These are phyloP conservation scores for Noctua janthe DNA, from an alignment of 2,888 invertebrate genomes.

Conservation along the genomic window DNA sequence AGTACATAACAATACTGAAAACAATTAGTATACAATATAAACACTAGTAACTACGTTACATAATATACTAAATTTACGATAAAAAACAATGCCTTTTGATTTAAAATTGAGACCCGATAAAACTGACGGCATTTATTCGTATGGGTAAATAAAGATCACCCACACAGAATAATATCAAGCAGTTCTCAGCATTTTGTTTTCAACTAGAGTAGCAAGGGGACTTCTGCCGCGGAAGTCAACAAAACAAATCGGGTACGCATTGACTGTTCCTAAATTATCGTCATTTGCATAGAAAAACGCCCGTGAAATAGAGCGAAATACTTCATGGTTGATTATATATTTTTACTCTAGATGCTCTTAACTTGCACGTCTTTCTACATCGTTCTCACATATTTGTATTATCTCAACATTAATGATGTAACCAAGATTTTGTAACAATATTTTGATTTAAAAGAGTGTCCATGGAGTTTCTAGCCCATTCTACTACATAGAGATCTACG, in stretches of 20 bases:
- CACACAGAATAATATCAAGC: background rate
- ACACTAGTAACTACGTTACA: constrained; percentile 24
- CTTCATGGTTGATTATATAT: background rate
- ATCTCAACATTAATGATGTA: background rate
- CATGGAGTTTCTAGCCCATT: background rate
- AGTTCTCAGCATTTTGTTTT: constrained; percentile 13
- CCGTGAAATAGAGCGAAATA: background rate
- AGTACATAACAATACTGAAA: constrained; percentile 62
- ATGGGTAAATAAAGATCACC: background rate
- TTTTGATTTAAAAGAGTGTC: background rate
- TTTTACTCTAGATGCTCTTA: background rate
- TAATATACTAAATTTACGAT: background rate
- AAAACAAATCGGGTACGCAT: background rate
- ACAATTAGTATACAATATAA: constrained; percentile 30
- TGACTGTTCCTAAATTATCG: background rate
- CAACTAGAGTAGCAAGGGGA: background rate
- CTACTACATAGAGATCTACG: background rate
- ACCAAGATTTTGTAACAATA: background rate
- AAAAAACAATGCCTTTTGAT: background rate
- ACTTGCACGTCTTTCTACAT: background rate
- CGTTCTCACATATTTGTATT: background rate
- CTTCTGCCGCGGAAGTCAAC: background rate
- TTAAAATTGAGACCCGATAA: background rate
- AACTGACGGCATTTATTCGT: background rate
- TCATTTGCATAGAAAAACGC: constrained; percentile 12